phyloP scores from a whole-genome alignment of 2,888 invertebrate genomes.

The Nephrotoma guestfalica region DNA sequence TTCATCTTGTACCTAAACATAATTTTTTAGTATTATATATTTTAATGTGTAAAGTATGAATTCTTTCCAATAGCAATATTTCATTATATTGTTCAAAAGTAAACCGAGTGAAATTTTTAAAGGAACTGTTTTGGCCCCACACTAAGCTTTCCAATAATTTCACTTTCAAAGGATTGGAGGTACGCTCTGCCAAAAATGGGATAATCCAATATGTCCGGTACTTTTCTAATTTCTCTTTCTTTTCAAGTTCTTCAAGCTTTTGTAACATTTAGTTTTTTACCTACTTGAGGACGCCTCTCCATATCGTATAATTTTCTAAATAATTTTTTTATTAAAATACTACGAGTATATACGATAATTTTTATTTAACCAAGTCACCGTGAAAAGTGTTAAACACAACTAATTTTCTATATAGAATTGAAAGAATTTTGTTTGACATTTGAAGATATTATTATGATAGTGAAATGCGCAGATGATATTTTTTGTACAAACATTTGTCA shows the following conservation, averaged over 20 bases:
- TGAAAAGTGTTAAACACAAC: not conserved
- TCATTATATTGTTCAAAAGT: too few species aligned
- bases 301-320: not conserved
- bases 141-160: not conserved
- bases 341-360: not conserved
- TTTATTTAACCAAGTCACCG: not conserved
- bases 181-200: not conserved
- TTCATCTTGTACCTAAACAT: not conserved
- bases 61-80: too few species aligned
- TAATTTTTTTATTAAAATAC: not conserved
- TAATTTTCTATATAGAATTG: not conserved
- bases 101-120: not conserved
- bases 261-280: not conserved
- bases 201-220: not conserved
- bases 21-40: too few species aligned
- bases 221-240: not conserved
- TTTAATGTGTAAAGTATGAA: too few species aligned
- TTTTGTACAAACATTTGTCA: not conserved
- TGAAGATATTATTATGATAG: not conserved
- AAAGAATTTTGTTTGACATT: not conserved
- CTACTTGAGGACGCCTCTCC: not conserved
- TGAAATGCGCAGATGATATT: not conserved
- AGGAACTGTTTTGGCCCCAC: not conserved
- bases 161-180: not conserved
- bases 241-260: not conserved